These are phyloP conservation scores for Chymomyza amoena DNA, from an alignment of 2,888 invertebrate genomes.

Conservation along the genomic window DNA sequence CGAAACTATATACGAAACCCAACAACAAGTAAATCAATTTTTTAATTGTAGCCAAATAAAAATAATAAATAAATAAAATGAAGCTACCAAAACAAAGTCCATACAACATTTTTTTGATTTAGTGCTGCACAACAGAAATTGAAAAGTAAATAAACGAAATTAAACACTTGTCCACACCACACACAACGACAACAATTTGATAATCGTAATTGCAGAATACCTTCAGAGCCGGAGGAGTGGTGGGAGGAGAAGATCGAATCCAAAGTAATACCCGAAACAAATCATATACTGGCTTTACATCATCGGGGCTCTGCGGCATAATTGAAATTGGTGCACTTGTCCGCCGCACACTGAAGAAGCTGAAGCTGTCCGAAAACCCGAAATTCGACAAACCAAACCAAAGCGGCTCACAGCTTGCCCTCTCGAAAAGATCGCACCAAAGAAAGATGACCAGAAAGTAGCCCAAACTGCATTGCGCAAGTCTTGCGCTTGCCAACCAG, in stretches of 20 bases:
- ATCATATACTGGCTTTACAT: conserved; percentile 57
- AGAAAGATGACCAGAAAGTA: conserved; percentile 8
- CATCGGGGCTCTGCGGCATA: conserved; percentile 43
- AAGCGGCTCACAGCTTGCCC: conserved; percentile 18
- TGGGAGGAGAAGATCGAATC: conserved; percentile 21
- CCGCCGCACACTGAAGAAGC: conserved; percentile 52
- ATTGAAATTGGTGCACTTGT: conserved; percentile 71
- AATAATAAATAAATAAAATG: conserved; percentile 25
- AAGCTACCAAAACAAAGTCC: conserved; percentile 59
- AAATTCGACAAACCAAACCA: conserved; percentile 12
- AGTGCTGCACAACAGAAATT: conserved; percentile 11
- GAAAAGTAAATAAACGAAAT: conserved; percentile 43
- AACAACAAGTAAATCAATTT: conserved; percentile 45
- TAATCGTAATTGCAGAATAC: conserved; percentile 63
- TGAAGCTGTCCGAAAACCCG: conserved; percentile 7
- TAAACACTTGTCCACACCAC: conserved; percentile 49
- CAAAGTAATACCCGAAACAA: conserved; percentile 36
- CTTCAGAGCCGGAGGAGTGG: not conserved
- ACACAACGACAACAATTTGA: conserved; percentile 54
- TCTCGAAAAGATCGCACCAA: conserved; percentile 14
- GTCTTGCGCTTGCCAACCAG: not conserved
- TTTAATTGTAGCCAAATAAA: conserved; percentile 58
- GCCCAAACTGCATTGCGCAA: conserved; percentile 13
- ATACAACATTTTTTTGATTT: conserved; percentile 22
- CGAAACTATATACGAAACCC: conserved; percentile 56